Conservation (phyloP, 2,888 invertebrate species). For the Lacanobia oleracea region DNA sequence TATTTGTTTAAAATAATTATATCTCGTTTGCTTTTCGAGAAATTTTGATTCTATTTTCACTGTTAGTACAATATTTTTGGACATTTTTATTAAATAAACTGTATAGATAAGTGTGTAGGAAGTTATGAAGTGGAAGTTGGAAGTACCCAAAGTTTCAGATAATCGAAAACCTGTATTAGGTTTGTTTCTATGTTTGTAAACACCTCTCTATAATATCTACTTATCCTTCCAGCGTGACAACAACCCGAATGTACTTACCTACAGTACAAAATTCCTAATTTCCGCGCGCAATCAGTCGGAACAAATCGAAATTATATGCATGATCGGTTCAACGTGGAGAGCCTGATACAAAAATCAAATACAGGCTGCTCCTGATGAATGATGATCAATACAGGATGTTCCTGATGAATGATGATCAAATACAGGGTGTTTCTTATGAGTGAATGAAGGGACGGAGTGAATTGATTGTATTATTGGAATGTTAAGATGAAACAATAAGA, state of each 20-base stretch:
- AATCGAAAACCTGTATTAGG: too few relatives aligned
- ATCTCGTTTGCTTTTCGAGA: too few relatives aligned
- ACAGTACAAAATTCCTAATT: slow-evolving; percentile 39
- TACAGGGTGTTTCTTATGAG: neutral
- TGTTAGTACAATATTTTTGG: too few relatives aligned
- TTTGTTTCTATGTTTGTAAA: neutral
- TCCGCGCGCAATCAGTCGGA: slow-evolving; percentile 12
- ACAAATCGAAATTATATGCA: slow-evolving; percentile 46
- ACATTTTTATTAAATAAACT: too few relatives aligned
- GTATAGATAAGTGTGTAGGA: too few relatives aligned
- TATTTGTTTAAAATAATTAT: too few relatives aligned
- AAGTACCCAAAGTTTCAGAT: too few relatives aligned
- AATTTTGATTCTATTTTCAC: too few relatives aligned
- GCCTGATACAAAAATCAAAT: slow-evolving; percentile 21
- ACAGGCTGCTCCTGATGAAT: neutral
- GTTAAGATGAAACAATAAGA: neutral
- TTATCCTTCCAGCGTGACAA: neutral
- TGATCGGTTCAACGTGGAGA: slow-evolving; percentile 15
- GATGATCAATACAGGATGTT: slow-evolving; percentile 3
- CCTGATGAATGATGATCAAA: neutral
- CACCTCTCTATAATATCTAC: neutral
- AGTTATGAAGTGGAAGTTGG: too few relatives aligned
- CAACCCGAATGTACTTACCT: neutral
- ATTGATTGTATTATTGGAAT: slow-evolving; percentile 4
- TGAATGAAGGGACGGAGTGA: neutral